A percentile compares a stretch with the other conserved stretches of the same genome.
These are phyloP conservation scores for Ernsta delagoae DNA, from an alignment of 2,888 invertebrate genomes.

Conservation along the genomic window DNA sequence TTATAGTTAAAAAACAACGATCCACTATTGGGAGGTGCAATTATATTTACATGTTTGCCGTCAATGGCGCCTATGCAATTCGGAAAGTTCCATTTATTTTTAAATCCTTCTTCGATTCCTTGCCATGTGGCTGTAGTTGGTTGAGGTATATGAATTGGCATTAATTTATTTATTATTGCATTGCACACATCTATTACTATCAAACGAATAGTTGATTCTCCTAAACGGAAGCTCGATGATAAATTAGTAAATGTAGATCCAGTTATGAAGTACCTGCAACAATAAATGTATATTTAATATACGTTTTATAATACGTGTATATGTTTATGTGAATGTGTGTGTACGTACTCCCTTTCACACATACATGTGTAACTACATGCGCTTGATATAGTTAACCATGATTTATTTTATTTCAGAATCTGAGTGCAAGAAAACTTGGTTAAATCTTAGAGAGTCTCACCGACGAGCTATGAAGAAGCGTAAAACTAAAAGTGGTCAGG, in stretches of 20 bases:
- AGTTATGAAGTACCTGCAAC: conserved; percentile 45
- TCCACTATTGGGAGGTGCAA: conserved; percentile 44
- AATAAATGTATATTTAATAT: conserved; percentile 30
- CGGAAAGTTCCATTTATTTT: conserved; percentile 42
- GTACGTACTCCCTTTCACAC: conserved; percentile 35
- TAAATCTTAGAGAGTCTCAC: conserved; percentile 41
- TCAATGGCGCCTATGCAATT: conserved; percentile 46
- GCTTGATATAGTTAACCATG: conserved; percentile 24
- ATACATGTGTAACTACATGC: conserved; percentile 17
- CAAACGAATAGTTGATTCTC: conserved; percentile 43
- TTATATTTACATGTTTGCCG: conserved; percentile 48
- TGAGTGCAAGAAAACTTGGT: conserved; percentile 46
- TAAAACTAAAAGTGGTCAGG: conserved; percentile 46
- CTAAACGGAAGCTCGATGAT: conserved; percentile 43
- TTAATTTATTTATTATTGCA: conserved; percentile 45
- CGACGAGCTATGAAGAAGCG: conserved; percentile 42
- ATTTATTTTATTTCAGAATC: conserved; percentile 45
- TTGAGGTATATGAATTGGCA: conserved; percentile 42
- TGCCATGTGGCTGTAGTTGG: conserved; percentile 34
- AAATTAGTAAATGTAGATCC: conserved; percentile 44
- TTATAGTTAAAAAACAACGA: conserved; percentile 47
- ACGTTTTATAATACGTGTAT: too few species aligned
- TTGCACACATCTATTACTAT: conserved; percentile 44
- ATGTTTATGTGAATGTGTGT: conserved; percentile 17
- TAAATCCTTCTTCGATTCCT: conserved; percentile 33